phyloP scores from a whole-genome alignment of 2,113 vertebrate species.

The Hystrix brachyura region DNA sequence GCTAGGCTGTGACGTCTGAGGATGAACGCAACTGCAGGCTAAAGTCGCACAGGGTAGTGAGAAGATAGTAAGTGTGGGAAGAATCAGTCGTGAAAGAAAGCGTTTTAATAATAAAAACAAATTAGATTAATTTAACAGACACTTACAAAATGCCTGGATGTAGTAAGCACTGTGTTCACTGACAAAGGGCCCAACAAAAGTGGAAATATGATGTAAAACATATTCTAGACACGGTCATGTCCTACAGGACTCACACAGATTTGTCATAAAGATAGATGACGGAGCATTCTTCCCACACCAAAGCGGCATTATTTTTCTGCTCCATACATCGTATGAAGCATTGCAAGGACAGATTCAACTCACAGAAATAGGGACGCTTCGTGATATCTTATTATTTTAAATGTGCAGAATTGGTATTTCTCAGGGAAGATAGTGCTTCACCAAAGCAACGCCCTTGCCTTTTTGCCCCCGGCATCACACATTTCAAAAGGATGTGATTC shows the following conservation, averaged over 20 bases:
- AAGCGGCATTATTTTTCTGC: not conserved
- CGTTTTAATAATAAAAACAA: conserved; percentile 37
- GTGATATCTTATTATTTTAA: conserved; percentile 55
- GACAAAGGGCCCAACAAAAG: not conserved
- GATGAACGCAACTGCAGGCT: not conserved
- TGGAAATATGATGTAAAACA: not conserved
- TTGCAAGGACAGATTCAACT: not conserved
- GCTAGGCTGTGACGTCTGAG: not conserved
- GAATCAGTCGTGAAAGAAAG: not conserved
- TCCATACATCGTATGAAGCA: not conserved
- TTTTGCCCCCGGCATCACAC: conserved; percentile 41
- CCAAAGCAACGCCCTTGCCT: not conserved
- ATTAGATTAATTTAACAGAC: conserved; percentile 30
- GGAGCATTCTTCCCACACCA: not conserved
- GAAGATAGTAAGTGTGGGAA: not conserved
- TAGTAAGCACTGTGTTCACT: not conserved
- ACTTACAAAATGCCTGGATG: not conserved
- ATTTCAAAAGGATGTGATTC: conserved; percentile 66
- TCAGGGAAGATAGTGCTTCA: conserved; percentile 13
- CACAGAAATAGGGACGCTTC: not conserved
- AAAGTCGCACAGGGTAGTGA: not conserved
- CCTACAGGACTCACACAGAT: not conserved
- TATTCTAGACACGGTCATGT: not conserved
- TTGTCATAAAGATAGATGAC: not conserved
- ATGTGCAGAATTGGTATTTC: conserved; percentile 4